Percentiles rank a stretch among this genome's conserved stretches.
Conservation (phyloP, 1,140 invertebrate species). For the Zophobas atratus region DNA sequence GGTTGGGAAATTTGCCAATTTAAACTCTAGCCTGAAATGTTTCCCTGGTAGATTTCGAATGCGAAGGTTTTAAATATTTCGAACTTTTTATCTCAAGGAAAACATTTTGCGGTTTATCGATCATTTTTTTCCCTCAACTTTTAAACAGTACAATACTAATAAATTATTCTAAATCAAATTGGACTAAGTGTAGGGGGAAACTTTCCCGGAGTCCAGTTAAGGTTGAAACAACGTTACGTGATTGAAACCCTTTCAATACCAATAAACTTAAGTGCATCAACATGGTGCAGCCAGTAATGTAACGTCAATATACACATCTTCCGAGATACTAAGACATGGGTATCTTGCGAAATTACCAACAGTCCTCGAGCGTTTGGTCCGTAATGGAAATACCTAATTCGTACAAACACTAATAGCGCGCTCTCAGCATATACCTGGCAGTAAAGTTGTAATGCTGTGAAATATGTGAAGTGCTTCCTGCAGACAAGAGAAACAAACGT, state of each 20-base stretch:
- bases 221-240: background rate
- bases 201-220: background rate
- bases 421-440: slow-evolving; percentile 26
- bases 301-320: background rate
- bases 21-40: slow-evolving; percentile 38
- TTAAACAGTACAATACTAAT: slow-evolving; percentile 5
- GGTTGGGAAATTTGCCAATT: slow-evolving; percentile 42
- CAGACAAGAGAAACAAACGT: slow-evolving; percentile 5
- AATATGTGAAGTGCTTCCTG: slow-evolving; percentile 25
- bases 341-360: slow-evolving; percentile 20
- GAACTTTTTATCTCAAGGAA: slow-evolving; percentile 30
- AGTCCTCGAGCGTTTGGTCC: slow-evolving; percentile 15
- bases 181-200: background rate
- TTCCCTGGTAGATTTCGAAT: slow-evolving; percentile 27
- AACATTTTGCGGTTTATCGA: slow-evolving; percentile 22
- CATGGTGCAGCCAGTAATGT: background rate
- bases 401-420: slow-evolving; percentile 33
- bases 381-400: slow-evolving; percentile 33
- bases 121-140: slow-evolving; percentile 11
- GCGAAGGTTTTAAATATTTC: slow-evolving; percentile 30
- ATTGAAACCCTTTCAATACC: slow-evolving; percentile 1
- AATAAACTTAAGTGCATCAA: background rate
- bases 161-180: slow-evolving; percentile 30
- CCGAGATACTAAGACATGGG: background rate
- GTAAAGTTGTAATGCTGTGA: slow-evolving; percentile 26